Conservation (phyloP, 2,113 vertebrate genomes). For the Cololabis saira region DNA sequence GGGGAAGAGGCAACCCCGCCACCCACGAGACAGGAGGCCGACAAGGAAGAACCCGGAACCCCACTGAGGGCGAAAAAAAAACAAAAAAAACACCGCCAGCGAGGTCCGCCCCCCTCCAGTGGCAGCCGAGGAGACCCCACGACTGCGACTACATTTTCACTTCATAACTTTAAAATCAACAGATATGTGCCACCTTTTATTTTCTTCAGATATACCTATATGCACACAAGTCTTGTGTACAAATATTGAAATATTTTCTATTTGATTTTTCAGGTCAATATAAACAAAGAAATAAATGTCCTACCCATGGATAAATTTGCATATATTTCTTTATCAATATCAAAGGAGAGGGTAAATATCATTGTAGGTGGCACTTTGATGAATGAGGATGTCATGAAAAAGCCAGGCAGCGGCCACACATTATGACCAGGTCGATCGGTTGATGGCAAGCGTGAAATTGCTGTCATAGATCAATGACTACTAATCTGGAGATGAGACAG, state of each 20-base stretch:
- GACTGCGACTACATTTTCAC: no score
- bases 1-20: no score
- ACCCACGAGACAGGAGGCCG: no score
- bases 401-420: slow-evolving; percentile 46
- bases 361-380: slow-evolving; percentile 58
- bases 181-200: no score
- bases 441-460: slow-evolving; percentile 75
- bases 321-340: neutral
- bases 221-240: neutral
- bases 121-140: no score
- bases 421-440: slow-evolving; percentile 71
- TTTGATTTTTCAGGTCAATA: slow-evolving; percentile 3
- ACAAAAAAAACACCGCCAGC: no score
- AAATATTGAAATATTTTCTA: neutral
- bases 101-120: no score
- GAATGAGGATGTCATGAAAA: slow-evolving; percentile 66
- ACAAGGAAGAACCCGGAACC: no score
- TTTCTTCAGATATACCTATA: no score
- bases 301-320: neutral
- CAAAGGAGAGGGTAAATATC: slow-evolving; percentile 37
- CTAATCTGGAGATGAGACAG: slow-evolving; percentile 68
- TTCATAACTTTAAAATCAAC: no score
- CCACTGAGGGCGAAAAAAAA: no score
- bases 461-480: slow-evolving; percentile 78
- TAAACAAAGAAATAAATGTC: slow-evolving; percentile 23